Evolutionary conservation across 2,797 vertebrate species (phyloP), one percentile per base, ranked within the genome.

Genomic region (Sebastes alutus): DNA sequence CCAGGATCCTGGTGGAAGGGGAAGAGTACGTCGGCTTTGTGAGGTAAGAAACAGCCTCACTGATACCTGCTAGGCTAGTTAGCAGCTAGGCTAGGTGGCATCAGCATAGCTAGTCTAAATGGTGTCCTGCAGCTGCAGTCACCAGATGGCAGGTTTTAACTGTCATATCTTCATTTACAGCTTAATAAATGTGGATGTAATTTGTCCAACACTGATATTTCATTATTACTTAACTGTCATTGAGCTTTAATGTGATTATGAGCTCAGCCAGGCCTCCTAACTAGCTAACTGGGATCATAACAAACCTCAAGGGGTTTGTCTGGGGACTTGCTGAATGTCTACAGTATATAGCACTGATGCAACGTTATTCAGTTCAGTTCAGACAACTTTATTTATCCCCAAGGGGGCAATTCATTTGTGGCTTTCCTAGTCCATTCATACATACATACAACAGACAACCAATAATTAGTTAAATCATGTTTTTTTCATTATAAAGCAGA

Each of bases 11-110:
- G 2, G 97, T 99, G 68, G 98, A 99, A 55, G 98, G 98, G 2
- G 98, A 98, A 81, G 98, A 98, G 69, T 96, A 97, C 64, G 95
- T 98, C 64, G 98, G 97, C 1, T 98, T 99, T 93, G 84, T 99
- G 56, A 97, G 96, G 98, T 99, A 88, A 96, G 93, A 87, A 33
- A 0, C 33, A 35, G 33, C 3, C 2, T 2, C 6, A 5, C 7
- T 18, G 27, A 1, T 1, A 27, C 1, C 2, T 0, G 56, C n/a
- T 63, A 59, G 10, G 59, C 29, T 86, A 9, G 38, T 20, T 88
- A 84, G 67, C 75, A 72, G 66, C 73, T 4, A 59, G 7, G 49
- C 58, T 33, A 25, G 2, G 0, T 87, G 85, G 89, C 82, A 29
- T 85, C 90, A 90, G 89, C 90, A n/a, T 6, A 32, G 70, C 42